A percentile compares a stretch with the other conserved stretches of the same genome.
These are phyloP conservation scores for Hypanus sabinus DNA, from an alignment of 2,113 vertebrate species.

Conservation along the genomic window DNA sequence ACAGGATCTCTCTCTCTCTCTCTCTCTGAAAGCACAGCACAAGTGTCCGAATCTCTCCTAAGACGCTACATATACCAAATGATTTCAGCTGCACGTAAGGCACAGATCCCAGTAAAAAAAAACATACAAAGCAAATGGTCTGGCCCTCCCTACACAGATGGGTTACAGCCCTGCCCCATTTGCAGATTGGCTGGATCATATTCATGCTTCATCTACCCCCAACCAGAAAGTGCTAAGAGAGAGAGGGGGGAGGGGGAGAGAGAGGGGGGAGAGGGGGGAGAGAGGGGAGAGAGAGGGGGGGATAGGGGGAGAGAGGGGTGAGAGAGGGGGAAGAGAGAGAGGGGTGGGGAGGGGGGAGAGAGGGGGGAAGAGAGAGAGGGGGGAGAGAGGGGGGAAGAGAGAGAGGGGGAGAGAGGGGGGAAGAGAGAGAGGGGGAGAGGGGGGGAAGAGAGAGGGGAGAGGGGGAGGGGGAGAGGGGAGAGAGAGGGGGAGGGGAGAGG, in stretches of 20 bases:
- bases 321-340: too few relatives aligned
- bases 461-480: too few relatives aligned
- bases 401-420: background rate
- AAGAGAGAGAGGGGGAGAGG: too few relatives aligned
- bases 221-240: background rate
- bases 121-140: conserved; percentile 29
- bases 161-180: conserved; percentile 24
- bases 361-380: too few relatives aligned
- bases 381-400: background rate
- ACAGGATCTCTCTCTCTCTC: background rate
- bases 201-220: background rate
- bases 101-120: conserved; percentile 23
- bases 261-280: too few relatives aligned
- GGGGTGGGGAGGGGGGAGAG: background rate
- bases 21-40: background rate
- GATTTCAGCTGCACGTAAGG: conserved; percentile 28
- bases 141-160: conserved; percentile 20
- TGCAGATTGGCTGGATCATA: conserved; percentile 17
- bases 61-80: conserved; percentile 32
- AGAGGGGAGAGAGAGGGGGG: too few relatives aligned
- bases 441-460: background rate
- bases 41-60: background rate
- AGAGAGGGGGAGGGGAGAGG: too few relatives aligned
- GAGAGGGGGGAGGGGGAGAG: background rate
- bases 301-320: too few relatives aligned